Evolutionary conservation across 1,140 invertebrate species (phyloP).

Genomic region (Triops cancriformis): DNA sequence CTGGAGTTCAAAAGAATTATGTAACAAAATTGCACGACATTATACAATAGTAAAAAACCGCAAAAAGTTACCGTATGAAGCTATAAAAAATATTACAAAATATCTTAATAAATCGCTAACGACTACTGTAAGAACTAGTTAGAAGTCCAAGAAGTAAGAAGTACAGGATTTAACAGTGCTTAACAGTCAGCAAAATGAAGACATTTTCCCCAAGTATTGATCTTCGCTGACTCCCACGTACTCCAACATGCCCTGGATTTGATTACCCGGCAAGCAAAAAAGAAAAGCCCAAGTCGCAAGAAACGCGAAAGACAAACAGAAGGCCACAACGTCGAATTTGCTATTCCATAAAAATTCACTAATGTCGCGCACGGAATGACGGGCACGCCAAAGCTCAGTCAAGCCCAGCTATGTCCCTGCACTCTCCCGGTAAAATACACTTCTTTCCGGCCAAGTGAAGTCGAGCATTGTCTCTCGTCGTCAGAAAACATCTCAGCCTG

Average conservation of each 20-base stretch:
- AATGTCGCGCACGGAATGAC: not conserved
- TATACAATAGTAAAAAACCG: no score
- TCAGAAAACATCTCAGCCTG: not conserved
- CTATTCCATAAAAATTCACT: not conserved
- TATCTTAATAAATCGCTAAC: no score
- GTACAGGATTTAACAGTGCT: no score
- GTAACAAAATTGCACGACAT: no score
- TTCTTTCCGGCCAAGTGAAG: conserved; percentile 6
- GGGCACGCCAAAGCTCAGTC: not conserved
- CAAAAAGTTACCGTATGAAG: no score
- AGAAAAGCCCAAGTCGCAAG: not conserved
- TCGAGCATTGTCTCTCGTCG: not conserved
- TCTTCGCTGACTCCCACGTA: not conserved
- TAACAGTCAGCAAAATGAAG: not conserved
- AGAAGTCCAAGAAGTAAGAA: no score
- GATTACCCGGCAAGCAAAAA: not conserved
- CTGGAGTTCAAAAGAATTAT: no score
- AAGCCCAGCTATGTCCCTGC: not conserved
- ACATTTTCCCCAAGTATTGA: not conserved
- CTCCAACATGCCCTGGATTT: not conserved
- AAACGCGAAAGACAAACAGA: not conserved
- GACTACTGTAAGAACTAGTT: no score
- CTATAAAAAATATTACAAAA: no score
- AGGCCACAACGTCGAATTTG: not conserved
- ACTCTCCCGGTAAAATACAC: not conserved